Base-by-base conservation (phyloP, 2,113 vertebrate genomes). In the Formicarius rufipectus region DNA sequence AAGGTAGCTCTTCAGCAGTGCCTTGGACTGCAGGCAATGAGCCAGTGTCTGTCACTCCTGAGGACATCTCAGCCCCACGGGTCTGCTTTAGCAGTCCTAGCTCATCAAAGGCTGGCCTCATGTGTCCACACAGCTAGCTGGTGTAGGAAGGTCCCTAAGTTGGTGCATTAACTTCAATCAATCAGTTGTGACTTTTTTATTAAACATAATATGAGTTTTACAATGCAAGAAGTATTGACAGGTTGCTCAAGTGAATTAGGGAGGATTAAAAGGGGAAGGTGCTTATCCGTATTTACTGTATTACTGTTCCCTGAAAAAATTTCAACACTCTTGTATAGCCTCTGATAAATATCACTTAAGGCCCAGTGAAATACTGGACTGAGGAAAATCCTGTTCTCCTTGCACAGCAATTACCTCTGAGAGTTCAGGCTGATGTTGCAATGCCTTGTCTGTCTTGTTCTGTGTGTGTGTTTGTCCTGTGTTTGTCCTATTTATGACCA, bases 391-490 rank as follows among this genome's bases (percentile, higher is more conserved):
- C n/a, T 68, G 59, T 56, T 87, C 33, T 90, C 13, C 33, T 64
- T 68, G 47, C 53, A 55, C 24, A 86, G 72, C 42, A 86, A 1
- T 82, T 78, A 50, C 8, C 14, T 94, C 30, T 84, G 33, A 21
- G 50, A 86, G 12, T 74, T 94, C n/a, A 72, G 40, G 44, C 16
- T 81, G 53, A 39, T 87, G 83, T 89, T 92, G 92, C 80, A 92
- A 76, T 56, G 64, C 90, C 83, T 82, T 69, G 72, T 69, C 77
- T 87, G 44, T 91, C 78, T 56, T 76, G 90, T 89, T 93, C 83
- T 44, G 24, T 78, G 42, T 35, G 56, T 40, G 31, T 80, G 71
- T 89, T 93, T 94, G 78, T 93, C 60, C 40, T 96, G n/a, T 75
- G 53, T 87, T 87, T 25, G 31, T 90, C 55, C 35, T 79, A 53